Evolutionary conservation across 64 coral and sea anemone species (phyloP), one percentile per base, ranked within the genome.

Genomic region (Pocillopora damicornis): DNA sequence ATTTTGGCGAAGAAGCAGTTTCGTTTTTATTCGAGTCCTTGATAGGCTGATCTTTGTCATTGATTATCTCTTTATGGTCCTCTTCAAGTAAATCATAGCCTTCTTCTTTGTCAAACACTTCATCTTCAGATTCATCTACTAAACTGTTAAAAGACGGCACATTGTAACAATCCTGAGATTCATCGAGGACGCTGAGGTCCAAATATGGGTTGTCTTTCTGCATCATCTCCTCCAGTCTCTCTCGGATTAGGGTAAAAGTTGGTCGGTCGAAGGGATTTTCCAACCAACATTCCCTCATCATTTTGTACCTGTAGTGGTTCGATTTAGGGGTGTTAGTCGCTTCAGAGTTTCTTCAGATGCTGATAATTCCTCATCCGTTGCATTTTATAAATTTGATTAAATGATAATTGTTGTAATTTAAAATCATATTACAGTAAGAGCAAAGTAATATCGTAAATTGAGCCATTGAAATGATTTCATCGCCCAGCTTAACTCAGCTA

Each of bases 111-210:
- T 84, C 87, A 4, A 59, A 56, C 3, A 37, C 13, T 0, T 87
- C 92, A 61, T 75, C 87, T 12, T 58, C 82, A 36, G 83, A 36
- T 59, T 88, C 88, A 14, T 89, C 87, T 0, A 85, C 71, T 16
- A 79, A 77, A 84, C 94, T 97, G 88, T 93, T 87, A 25, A 97
- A 97, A 12, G 94, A 97, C 16, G 94, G 94, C 22, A 93, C 94
- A 30, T 93, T 90, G 60, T 97, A 97, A 66, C 83, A 97, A 84
- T 97, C 91, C 15, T 59, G 76, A 37, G 91, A 90, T 75, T 97
- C 94, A 66, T 97, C 91, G 14, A 97, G 68, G 2, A 65, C 87
- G 35, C 73, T 87, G 30, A 90, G 87, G 72, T 96, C 94, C 15
- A 96, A 88, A 75, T 96, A 96, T 14, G 94, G 94, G 10, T 96